Base-by-base conservation (phyloP, 2,888 invertebrate genomes). In the Zygogramma bicolorata region DNA sequence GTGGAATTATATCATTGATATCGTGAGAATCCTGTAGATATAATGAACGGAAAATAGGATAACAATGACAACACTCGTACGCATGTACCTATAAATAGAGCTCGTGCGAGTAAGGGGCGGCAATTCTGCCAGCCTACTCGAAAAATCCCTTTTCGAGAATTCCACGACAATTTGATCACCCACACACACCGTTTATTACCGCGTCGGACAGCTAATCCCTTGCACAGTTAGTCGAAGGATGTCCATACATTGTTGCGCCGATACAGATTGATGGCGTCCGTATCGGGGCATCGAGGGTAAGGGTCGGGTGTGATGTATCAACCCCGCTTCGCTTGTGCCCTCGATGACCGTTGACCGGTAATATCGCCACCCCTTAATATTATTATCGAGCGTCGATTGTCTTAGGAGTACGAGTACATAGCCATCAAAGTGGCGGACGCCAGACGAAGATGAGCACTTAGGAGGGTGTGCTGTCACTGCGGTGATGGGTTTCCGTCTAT, bases 181-280 rank as follows among this genome's bases (percentile, higher is more conserved):
- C 6, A 25, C 27, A 22, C 1, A 3, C 53, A 22, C 25, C 25
- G 53, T 53, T 25, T 25, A 53, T n/a, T 53, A 25, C 25, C 34
- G 46, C 40, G 57, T 40, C 40, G 27, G 18, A 42, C 15, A 18
- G 42, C 53, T 53, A 15, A 53, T 53, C 13, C 53, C 22, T 53
- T 1, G 53, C 67, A 68, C 69, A 38, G 71, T 60, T 63, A 60
- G 62, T 61, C 59, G 65, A 58, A 75, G 75, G 72, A 77, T 80
- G 82, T 84, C 82, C 82, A 79, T 84, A 84, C 84, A 82, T 84
- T 85, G 84, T 84, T 83, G 83, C 83, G 79, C 81, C 83, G 79
- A 82, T 82, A 78, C 80, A 84, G 83, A 84, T 85, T 84, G 82
- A 84, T 84, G 81, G 81, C 74, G 65, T 25, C 53, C 53, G 42